Percentiles rank a stretch among this genome's conserved stretches.
Conservation (phyloP, 2,888 invertebrate genomes). For the Acrobasis repandana region DNA sequence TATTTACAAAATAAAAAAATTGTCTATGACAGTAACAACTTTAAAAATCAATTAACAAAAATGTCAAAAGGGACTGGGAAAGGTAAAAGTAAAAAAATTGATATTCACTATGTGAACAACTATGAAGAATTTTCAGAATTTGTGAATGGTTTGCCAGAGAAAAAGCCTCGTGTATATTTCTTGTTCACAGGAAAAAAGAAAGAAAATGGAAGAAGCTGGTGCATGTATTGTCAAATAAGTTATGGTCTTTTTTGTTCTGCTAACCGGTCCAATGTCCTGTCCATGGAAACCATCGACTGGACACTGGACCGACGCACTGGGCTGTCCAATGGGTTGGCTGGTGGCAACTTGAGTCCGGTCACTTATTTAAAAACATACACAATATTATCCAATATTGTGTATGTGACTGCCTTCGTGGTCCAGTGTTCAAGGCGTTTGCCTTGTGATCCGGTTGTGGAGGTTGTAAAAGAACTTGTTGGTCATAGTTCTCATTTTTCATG, state of each 20-base stretch:
- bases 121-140: constrained; percentile 57
- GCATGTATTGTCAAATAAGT: constrained; percentile 78
- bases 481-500: too few relatives aligned
- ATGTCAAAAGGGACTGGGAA: constrained; percentile 23
- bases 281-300: too few relatives aligned
- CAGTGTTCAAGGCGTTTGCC: too few relatives aligned
- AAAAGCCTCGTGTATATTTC: constrained; percentile 66
- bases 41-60: background rate
- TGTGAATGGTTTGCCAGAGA: constrained; percentile 46
- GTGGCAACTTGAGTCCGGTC: too few relatives aligned
- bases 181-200: constrained; percentile 70
- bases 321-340: too few relatives aligned
- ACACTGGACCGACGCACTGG: too few relatives aligned
- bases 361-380: too few relatives aligned
- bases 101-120: constrained; percentile 44
- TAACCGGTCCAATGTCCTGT: too few relatives aligned
- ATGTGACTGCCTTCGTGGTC: too few relatives aligned
- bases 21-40: background rate
- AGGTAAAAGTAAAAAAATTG: constrained; percentile 34
- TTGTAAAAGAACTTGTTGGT: too few relatives aligned
- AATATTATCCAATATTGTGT: too few relatives aligned
- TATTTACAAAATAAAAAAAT: background rate
- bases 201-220: constrained; percentile 91
- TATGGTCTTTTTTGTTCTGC: background rate
- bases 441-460: too few relatives aligned